A percentile compares a stretch with the other conserved stretches of the same genome.
phyloP scores from a whole-genome alignment of 2,797 vertebrate genomes.

The Peromyscus attwateri region DNA sequence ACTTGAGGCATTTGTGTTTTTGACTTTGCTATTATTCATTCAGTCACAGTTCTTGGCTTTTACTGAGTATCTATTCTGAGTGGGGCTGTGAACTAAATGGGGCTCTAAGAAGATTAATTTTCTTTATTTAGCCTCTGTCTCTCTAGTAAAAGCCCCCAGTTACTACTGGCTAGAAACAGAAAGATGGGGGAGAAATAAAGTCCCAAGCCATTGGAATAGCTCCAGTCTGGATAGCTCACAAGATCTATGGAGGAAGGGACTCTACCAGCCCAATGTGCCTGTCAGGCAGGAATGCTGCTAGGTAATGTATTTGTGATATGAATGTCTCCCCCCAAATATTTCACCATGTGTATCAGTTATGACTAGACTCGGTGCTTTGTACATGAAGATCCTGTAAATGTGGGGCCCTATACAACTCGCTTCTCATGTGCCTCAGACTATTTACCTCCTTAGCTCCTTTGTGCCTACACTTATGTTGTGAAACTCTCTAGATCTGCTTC shows the following conservation, averaged over 20 bases:
- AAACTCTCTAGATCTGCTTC: not conserved
- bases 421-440: not conserved
- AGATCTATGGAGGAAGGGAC: accelerated
- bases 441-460: not conserved
- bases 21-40: not conserved
- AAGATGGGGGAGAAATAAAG: not conserved
- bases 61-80: not conserved
- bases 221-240: not conserved
- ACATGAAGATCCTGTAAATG: not conserved
- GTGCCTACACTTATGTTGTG: not conserved
- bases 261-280: accelerated
- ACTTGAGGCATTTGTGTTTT: not conserved
- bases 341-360: not conserved
- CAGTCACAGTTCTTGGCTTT: not conserved
- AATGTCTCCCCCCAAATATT: not conserved
- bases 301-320: no score
- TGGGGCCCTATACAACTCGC: not conserved
- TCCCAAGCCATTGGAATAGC: not conserved
- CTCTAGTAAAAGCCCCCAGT: not conserved
- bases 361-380: not conserved
- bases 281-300: not conserved
- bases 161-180: not conserved
- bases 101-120: not conserved
- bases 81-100: not conserved
- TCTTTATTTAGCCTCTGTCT: not conserved